phyloP scores from a whole-genome alignment of 2,797 vertebrate species.

The Smutsia temminckii region DNA sequence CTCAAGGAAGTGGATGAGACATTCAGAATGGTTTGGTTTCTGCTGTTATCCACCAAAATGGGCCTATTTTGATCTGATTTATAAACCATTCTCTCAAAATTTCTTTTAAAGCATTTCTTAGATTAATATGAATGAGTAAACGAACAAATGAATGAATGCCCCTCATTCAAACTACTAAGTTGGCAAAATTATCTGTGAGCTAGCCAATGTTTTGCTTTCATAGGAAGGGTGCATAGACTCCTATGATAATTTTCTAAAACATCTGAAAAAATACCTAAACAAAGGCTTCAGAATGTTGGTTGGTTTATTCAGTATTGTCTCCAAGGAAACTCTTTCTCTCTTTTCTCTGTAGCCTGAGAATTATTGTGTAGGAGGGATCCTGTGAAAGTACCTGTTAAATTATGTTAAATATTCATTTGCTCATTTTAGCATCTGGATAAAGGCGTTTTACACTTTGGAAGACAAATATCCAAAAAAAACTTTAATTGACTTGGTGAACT shows the following conservation, averaged over 20 bases:
- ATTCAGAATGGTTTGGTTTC: not conserved
- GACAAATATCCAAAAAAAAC: not conserved
- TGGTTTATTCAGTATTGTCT: conserved; percentile 53
- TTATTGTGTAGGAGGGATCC: conserved; percentile 57
- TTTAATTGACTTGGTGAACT: conserved; percentile 49
- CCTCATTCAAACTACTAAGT: not conserved
- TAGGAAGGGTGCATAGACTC: not conserved
- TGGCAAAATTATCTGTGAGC: not conserved
- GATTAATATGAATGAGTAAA: not conserved
- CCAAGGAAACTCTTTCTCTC: conserved; percentile 46
- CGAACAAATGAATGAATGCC: not conserved
- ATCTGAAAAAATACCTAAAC: conserved; percentile 17
- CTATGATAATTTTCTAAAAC: conserved; percentile 13
- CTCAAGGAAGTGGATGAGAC: not conserved
- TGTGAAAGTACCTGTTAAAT: conserved; percentile 67
- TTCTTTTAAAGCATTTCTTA: not conserved
- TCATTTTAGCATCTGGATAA: conserved; percentile 73
- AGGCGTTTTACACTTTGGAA: conserved; percentile 61
- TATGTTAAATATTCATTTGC: conserved; percentile 75
- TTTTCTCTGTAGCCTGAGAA: conserved; percentile 12
- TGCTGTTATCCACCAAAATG: not conserved
- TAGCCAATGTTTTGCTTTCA: not conserved
- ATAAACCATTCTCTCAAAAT: not conserved
- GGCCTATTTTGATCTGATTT: not conserved
- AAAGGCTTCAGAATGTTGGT: not conserved